Evolutionary conservation across 2,888 invertebrate genomes (phyloP), one percentile per base, ranked within the genome.

Genomic region (Agrochola circellaris): DNA sequence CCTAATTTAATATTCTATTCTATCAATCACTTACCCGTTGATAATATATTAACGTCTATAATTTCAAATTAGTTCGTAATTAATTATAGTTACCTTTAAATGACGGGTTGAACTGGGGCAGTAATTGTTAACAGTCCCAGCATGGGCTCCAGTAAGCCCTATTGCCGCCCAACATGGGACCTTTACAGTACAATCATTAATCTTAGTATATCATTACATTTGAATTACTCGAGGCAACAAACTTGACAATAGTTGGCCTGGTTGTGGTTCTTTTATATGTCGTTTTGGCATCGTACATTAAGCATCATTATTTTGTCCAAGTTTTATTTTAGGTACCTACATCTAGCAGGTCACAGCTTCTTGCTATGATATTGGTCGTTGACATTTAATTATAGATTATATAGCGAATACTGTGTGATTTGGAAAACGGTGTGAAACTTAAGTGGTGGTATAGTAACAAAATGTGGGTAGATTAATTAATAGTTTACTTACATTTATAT

Each of bases 101-200:
- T 69, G 66, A 78, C 78, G 66, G 80, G 82, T 77, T 80, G 5
- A 75, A 82, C 56, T 67, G 61, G 38, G 61, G 17, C 58, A 70
- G 61, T 71, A 71, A 85, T 77, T 77, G 61, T 82, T 71, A 45
- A 58, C 30, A 48, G 84, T 60, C 81, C 75, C 81, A 67, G 72
- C 66, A 60, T 74, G 85, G 84, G 85, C 75, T 69, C 78, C 81
- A 86, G 65, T 81, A 86, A 78, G 45, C n/a, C 38, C 17, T 67
- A 81, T 62, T 75, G 81, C 73, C 81, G 81, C 84, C 75, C 84
- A 86, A 68, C 61, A 58, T 81, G 80, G 70, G 83, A 68, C 75
- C 73, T 48, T 38, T 45, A 66, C 58, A 58, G 72, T 74, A 74
- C 51, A 73, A 64, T 61, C 65, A 81, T 85, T 83, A 83, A 85